Evolutionary conservation across 2,113 vertebrate species (phyloP), one percentile per base, ranked within the genome.

Genomic region (Nibea albiflora): DNA sequence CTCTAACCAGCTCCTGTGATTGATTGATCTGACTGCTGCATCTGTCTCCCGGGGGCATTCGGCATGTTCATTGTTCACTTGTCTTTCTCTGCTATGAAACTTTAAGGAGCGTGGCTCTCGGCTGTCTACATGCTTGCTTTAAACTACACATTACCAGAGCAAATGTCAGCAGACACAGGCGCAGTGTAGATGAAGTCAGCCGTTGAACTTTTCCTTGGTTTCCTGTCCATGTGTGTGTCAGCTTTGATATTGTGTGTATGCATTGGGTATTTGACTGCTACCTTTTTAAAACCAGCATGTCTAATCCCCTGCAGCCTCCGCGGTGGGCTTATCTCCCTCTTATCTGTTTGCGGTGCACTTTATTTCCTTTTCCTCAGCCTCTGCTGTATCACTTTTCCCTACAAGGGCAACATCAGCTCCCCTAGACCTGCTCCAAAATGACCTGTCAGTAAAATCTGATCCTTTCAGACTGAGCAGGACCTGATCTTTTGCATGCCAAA

Each of bases 371-470:
- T 78, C 46, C 62, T 79, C 64, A 64, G 75, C 81, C 80, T 81
- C 58, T 31, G 54, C 65, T 72, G 82, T 92, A 92, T 95, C 92
- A 89, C 85, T 94, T 95, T 95, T 91, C 95, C 80, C 92, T 88
- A 83, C 80, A 76, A 88, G 85, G 89, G 93, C 94, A 91, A 87
- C 86, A 72, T 67, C 28, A 83, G 83, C 86, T 88, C 80, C 85
- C 78, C 83, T 76, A 79, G 86, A 91, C 83, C 76, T 80, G 72
- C 84, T 80, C 75, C 85, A 86, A 94, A 95, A 81, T 60, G 82
- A 89, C 85, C 89, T 14, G 92, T 95, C 94, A 94, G 94, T 93
- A 92, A 88, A 95, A 96, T 92, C 90, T 85, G 94, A 95, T 95
- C 93, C 89, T 92, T 88, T 89, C 66, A 68, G 89, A 84, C 87